Evolutionary conservation across 2,888 invertebrate species (phyloP), one percentile per base, ranked within the genome.

Genomic region (Scrobipalpa costella): DNA sequence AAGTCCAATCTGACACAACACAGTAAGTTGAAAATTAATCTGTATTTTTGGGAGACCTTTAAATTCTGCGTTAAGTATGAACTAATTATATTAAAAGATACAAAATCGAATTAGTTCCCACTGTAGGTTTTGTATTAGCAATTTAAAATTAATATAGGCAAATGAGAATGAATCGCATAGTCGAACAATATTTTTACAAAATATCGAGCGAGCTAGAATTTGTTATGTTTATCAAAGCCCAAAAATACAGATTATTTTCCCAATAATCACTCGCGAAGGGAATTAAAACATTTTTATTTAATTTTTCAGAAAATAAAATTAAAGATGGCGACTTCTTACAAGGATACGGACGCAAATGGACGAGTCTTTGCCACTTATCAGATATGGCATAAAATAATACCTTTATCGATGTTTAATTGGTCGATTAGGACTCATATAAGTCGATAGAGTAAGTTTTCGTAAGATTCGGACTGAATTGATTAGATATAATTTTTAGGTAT

Each of bases 391-490:
- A n/a, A 73, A 77, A 71, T 85, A 83, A 85, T 85, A 79, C 74
- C 68, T 72, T 80, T 88, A 87, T 88, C 85, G 76, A 83, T 85
- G 79, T 73, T 83, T 87, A 86, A 87, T 85, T 85, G 84, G 73
- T 77, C 69, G 79, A 84, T n/a, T 80, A 77, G 67, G 67, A 57
- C 67, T 68, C n/a, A n/a, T 72, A 67, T 79, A 78, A 62, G 52
- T 57, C 38, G n/a, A 27, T 55, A 55, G 52, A 1, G 9, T 8
- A 21, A 52, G 33, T 13, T 49, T 49, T 40, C 13, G n/a, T 13
- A n/a, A 33, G 21, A 55, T 55, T 21, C 15, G n/a, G 33, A 27
- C 15, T 17, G 19, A 49, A 13, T 27, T 34, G 55, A 55, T 34
- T 34, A 55, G 27, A 55, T 55, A n/a, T 5, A 27, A 21, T 27